Evolutionary conservation across 2,888 invertebrate genomes (phyloP).

Genomic region (Sicus ferrugineus): DNA sequence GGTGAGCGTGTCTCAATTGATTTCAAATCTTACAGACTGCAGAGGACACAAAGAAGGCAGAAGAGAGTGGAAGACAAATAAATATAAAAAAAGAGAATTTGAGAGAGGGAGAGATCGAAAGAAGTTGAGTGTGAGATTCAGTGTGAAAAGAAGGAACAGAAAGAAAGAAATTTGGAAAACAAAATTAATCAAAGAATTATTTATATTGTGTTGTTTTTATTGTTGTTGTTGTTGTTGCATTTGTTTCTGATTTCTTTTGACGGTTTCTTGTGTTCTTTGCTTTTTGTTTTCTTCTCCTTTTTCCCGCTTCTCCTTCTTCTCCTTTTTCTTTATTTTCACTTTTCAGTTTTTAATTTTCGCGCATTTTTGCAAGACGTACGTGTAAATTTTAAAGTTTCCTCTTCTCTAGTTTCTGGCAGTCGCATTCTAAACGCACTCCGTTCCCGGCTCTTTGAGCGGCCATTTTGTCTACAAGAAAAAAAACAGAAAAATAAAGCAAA

Average conservation of each 20-base stretch:
- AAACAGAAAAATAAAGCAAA: conserved; percentile 23
- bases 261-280: no score
- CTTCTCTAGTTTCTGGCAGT: neutral
- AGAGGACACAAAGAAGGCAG: neutral
- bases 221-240: conserved; percentile 37
- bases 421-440: conserved; percentile 75
- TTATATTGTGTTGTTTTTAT: conserved; percentile 34
- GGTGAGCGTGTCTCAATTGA: conserved; percentile 35
- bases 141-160: neutral
- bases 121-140: neutral
- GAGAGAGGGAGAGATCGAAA: conserved; percentile 2
- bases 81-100: neutral
- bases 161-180: neutral
- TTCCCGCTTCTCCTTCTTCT: neutral
- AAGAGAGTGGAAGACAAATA: neutral
- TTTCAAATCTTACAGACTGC: conserved; percentile 35
- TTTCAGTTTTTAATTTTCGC: neutral
- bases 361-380: neutral
- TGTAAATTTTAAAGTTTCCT: conserved; percentile 26
- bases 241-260: conserved; percentile 12
- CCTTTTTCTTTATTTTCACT: conserved; percentile 1
- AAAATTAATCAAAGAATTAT: conserved; percentile 20
- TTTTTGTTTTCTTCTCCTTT: neutral
- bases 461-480: conserved; percentile 75
- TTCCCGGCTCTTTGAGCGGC: conserved; percentile 81